Evolutionary conservation across 1,140 invertebrate species (phyloP).

Genomic region (Hycleus phaleratus): DNA sequence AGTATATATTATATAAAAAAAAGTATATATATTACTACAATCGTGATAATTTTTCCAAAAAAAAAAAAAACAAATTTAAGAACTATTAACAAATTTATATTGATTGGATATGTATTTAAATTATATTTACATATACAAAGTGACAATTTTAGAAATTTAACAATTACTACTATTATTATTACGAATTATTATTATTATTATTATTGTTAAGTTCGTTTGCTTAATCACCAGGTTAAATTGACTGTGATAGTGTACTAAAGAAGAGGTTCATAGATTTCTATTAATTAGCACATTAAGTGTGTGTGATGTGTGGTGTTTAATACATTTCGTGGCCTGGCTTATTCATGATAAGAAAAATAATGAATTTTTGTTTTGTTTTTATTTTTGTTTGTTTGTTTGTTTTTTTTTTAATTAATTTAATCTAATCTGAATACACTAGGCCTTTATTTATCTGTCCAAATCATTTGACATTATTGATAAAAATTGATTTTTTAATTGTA

Average conservation of each 20-base stretch:
- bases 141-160: conserved; percentile 21
- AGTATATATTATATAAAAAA: conserved; percentile 1
- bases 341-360: conserved; percentile 7
- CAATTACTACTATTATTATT: too few species aligned
- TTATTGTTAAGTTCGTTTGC: conserved; percentile 17
- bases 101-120: conserved; percentile 20
- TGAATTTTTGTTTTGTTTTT: conserved; percentile 2
- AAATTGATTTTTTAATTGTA: not conserved
- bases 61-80: not conserved
- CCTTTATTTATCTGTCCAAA: too few species aligned
- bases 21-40: conserved; percentile 24
- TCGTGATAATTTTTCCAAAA: conserved; percentile 26
- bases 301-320: conserved; percentile 15
- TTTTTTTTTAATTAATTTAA: too few species aligned
- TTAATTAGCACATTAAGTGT: conserved; percentile 14
- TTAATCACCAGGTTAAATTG: conserved; percentile 39
- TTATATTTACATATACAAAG: conserved; percentile 26
- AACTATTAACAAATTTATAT: conserved; percentile 30
- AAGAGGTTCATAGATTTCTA: conserved; percentile 19
- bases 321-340: conserved; percentile 7
- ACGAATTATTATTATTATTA: too few species aligned
- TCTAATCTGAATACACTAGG: too few species aligned
- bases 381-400: conserved; percentile 5
- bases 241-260: conserved; percentile 43
- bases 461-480: too few species aligned